Conservation (phyloP, 2,113 vertebrate species). For the Bufo bufo region DNA sequence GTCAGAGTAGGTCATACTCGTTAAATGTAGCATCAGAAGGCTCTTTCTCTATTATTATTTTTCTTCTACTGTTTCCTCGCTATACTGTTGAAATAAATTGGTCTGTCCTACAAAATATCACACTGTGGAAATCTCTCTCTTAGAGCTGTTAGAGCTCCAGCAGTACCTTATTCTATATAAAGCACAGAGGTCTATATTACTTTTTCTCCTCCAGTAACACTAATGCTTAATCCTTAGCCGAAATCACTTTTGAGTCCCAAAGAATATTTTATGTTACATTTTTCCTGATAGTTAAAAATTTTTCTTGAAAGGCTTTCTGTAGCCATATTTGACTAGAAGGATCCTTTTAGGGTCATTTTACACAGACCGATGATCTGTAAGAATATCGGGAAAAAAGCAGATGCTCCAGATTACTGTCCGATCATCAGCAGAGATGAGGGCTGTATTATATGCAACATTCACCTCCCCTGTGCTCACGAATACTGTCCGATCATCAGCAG, state of each 20-base stretch:
- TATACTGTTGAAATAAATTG: neutral
- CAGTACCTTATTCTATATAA: neutral
- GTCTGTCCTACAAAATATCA: neutral
- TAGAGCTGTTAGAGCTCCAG: neutral
- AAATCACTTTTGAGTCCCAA: neutral
- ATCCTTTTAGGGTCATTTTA: neutral
- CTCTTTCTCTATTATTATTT: neutral
- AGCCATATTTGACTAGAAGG: neutral
- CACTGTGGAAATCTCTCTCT: neutral
- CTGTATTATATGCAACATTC: too few species aligned
- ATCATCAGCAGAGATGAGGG: too few species aligned
- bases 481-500: too few species aligned
- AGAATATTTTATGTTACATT: neutral
- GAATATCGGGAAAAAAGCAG: too few species aligned
- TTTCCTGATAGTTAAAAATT: neutral
- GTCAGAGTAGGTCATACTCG: neutral
- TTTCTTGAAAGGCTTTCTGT: neutral
- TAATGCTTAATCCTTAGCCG: neutral
- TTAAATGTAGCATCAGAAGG: neutral
- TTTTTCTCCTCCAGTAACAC: neutral
- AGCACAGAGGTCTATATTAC: neutral
- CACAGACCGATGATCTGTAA: too few species aligned
- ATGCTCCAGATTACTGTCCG: too few species aligned
- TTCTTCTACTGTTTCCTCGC: neutral
- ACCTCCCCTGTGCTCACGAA: too few species aligned